Evolutionary conservation across 1,140 invertebrate genomes (phyloP).

Genomic region (Lepidurus arcticus): DNA sequence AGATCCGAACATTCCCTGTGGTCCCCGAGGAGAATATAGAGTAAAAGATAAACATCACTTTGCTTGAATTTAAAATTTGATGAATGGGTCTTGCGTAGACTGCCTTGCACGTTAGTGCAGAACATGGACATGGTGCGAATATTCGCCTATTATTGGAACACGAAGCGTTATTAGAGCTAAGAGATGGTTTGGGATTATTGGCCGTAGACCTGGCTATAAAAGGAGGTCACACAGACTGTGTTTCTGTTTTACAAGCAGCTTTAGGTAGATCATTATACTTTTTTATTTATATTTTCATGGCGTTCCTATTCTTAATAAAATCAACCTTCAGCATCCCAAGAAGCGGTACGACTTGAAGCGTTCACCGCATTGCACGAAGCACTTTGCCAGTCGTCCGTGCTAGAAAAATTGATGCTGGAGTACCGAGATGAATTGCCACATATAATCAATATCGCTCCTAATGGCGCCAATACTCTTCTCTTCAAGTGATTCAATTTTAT

Average conservation of each 20-base stretch:
- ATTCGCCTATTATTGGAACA: constrained; percentile 60
- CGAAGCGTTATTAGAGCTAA: constrained; percentile 58
- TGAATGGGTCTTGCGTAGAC: constrained; percentile 51
- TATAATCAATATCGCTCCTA: constrained; percentile 76
- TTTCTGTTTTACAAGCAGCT: constrained; percentile 59
- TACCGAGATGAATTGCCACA: constrained; percentile 54
- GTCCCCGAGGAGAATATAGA: constrained; percentile 55
- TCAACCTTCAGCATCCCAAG: constrained; percentile 25
- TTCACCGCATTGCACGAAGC: constrained; percentile 60
- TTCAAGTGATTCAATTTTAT: constrained; percentile 60
- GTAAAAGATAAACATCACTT: constrained; percentile 41
- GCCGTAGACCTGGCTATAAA: constrained; percentile 70
- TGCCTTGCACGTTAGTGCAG: constrained; percentile 70
- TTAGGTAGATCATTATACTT: constrained; percentile 51
- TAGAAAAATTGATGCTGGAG: constrained; percentile 58
- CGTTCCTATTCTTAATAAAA: constrained; percentile 28
- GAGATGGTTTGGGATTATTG: constrained; percentile 62
- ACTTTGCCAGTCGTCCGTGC: constrained; percentile 59
- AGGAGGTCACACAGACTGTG: constrained; percentile 59
- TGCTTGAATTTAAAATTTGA: constrained; percentile 22
- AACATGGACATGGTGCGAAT: constrained; percentile 69
- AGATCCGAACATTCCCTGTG: constrained; percentile 63
- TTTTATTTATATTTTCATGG: constrained; percentile 30
- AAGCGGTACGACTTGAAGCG: constrained; percentile 35
- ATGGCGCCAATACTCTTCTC: constrained; percentile 75